Conservation (phyloP, 2,888 invertebrate species). For the Embidobia sp. region DNA sequence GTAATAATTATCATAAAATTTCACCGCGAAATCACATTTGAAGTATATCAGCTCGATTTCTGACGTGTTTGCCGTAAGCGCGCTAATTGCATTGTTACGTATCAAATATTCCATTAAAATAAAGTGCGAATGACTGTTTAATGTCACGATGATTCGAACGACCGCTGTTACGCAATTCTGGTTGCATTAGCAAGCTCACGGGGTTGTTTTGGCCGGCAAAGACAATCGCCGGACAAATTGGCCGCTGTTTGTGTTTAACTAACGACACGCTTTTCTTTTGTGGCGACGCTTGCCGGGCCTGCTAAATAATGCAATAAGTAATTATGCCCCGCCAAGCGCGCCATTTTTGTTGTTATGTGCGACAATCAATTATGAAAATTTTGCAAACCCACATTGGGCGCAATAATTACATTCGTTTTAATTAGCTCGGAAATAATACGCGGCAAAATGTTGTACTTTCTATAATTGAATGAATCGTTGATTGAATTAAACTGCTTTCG, state of each 20-base stretch:
- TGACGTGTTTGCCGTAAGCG: conserved; percentile 6
- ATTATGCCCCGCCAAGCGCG: conserved; percentile 39
- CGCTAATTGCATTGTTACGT: conserved; percentile 31
- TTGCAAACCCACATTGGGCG: conserved; percentile 39
- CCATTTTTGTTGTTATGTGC: conserved; percentile 46
- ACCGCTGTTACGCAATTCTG: neutral
- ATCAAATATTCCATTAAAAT: conserved; percentile 55
- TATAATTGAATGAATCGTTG: conserved; percentile 55
- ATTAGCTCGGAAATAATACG: conserved; percentile 50
- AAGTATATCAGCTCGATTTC: neutral
- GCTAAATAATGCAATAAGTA: conserved; percentile 58
- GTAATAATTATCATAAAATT: too few relatives aligned
- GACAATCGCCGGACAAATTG: conserved; percentile 41
- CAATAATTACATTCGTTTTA: conserved; percentile 61
- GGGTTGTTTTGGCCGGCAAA: conserved; percentile 26
- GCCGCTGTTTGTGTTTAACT: conserved; percentile 31
- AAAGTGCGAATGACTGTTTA: conserved; percentile 45
- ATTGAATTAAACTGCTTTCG: conserved; percentile 56
- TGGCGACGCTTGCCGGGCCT: neutral
- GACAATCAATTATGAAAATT: conserved; percentile 64
- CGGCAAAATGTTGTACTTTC: conserved; percentile 45
- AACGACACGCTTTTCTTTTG: conserved; percentile 28
- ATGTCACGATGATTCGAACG: conserved; percentile 24
- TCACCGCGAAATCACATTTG: too few relatives aligned
- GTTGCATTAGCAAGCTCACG: conserved; percentile 23